Base-by-base conservation (phyloP, 2,797 vertebrate genomes). In the Rallus crepitans region DNA sequence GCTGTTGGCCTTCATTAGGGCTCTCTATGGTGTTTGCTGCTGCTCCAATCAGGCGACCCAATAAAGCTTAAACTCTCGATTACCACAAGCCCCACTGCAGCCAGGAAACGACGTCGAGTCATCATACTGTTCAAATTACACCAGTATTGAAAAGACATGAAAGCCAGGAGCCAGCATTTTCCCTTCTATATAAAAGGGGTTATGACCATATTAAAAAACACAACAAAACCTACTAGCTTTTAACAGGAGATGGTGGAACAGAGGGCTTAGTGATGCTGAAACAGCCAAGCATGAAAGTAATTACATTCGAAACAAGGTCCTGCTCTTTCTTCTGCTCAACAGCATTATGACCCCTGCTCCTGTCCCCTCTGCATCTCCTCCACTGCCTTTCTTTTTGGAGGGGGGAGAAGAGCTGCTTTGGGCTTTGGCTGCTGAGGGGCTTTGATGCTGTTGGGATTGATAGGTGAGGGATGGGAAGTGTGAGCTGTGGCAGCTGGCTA, bases 41-140 rank as follows among this genome's bases (percentile, higher is more conserved):
- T 94, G 77, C 82, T 87, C 88, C 64, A 48, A 45, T 94, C 96
- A 94, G 30, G 37, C 15, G 2, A 79, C 71, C 77, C 86, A 70
- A 5, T 98, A 91, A 97, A 97, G 81, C 73, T 83, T 81, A 75
- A 96, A 76, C 82, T 73, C 90, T 91, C 6, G 57, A 70, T 95
- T 94, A 93, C 89, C 95, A 90, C 8, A 59, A 97, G 90, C 72
- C 50, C 88, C 55, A 14, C 53, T 94, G 82, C 63, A 97, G 92
- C 92, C 96, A 89, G 96, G 96, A 97, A 98, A 93, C 85, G 7
- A 94, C 5, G 47, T 94, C 50, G 90, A 97, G 95, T 88, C 81
- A 75, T 97, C 97, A 96, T 96, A 89, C 97, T 98, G 98, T 98
- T 97, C 94, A 95, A 97, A 98, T 98, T 97, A 98, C 69, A 92